Evolutionary conservation across 2,113 vertebrate genomes (phyloP), one percentile per base, ranked within the genome.

Genomic region (Falco punctatus): DNA sequence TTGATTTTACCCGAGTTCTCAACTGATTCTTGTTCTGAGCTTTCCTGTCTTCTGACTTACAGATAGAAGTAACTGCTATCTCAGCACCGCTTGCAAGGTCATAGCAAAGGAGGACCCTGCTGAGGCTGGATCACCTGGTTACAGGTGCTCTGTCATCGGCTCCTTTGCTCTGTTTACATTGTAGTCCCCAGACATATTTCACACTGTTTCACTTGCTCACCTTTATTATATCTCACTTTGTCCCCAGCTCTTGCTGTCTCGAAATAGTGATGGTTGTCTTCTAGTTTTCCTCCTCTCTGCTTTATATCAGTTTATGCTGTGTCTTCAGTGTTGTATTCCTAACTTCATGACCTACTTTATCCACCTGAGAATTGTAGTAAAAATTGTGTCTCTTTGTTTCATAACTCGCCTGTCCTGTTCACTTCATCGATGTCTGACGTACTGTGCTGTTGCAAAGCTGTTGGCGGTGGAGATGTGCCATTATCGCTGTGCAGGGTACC

Each of bases 121-220:
- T 7, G n/a, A 40, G 49, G 32, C 2, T 74, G 73, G 49, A 54
- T 92, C 46, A 49, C 35, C 35, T 0, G 0, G 15, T 72, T 15
- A 21, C 0, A 2, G 12, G 8, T 22, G 32, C 44, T 33, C 5
- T 62, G 14, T 69, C 48, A 22, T 73, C 0, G 0, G 24, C 24
- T 51, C 58, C 42, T 83, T 65, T 77, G 54, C 54, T 58, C 57
- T 32, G 3, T 42, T 78, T 72, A 59, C 16, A 8, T 74, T 14
- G 0, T 24, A 48, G 33, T 40, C 58, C 49, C 22, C 33, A 72
- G 58, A 33, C 10, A 10, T 13, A 3, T 14, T 24, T 75, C 58
- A 40, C 30, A 62, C 26, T 38, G 30, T 58, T 86, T 77, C 18
- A 15, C 32, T 59, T 78, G 28, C 27, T 51, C 14, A 3, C 48